Evolutionary conservation across 64 coral and sea anemone species (phyloP).

Genomic region (Porites lutea): DNA sequence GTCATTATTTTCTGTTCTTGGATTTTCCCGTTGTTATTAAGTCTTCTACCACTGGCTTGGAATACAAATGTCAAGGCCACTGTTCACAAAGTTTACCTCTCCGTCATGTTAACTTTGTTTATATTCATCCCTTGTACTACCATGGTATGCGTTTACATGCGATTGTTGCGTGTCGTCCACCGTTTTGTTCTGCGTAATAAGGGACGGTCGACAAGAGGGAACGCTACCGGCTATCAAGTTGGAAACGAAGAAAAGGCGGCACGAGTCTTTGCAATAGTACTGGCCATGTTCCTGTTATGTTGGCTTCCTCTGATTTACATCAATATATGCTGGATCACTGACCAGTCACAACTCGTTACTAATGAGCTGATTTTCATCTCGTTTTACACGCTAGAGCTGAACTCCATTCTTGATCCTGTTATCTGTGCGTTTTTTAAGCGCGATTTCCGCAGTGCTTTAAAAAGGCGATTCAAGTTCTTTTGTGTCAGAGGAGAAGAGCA

Average conservation of each 20-base stretch:
- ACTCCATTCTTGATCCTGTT: conserved; percentile 77
- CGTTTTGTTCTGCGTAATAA: conserved; percentile 59
- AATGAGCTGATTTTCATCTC: conserved; percentile 63
- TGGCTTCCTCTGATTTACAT: conserved; percentile 87
- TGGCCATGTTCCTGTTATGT: conserved; percentile 66
- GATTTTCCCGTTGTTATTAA: conserved; percentile 61
- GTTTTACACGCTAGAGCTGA: conserved; percentile 67
- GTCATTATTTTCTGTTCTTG: conserved; percentile 46
- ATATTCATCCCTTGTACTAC: conserved; percentile 66
- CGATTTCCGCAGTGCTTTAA: conserved; percentile 42
- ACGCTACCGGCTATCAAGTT: conserved; percentile 27
- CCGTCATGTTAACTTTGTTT: conserved; percentile 53
- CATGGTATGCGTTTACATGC: conserved; percentile 73
- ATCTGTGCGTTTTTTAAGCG: conserved; percentile 81
- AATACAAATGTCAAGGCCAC: conserved; percentile 28
- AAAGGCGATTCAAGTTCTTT: background rate
- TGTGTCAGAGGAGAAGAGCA: background rate
- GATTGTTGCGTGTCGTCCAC: conserved; percentile 62
- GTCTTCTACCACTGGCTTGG: conserved; percentile 77
- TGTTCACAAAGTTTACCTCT: conserved; percentile 64
- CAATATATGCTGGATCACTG: conserved; percentile 67
- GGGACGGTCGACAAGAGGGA: conserved; percentile 43
- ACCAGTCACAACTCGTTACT: conserved; percentile 42
- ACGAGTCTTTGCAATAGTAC: conserved; percentile 68
- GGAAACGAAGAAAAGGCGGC: conserved; percentile 74